Evolutionary conservation across 2,113 vertebrate species (phyloP).

Genomic region (Nanorana parkeri): DNA sequence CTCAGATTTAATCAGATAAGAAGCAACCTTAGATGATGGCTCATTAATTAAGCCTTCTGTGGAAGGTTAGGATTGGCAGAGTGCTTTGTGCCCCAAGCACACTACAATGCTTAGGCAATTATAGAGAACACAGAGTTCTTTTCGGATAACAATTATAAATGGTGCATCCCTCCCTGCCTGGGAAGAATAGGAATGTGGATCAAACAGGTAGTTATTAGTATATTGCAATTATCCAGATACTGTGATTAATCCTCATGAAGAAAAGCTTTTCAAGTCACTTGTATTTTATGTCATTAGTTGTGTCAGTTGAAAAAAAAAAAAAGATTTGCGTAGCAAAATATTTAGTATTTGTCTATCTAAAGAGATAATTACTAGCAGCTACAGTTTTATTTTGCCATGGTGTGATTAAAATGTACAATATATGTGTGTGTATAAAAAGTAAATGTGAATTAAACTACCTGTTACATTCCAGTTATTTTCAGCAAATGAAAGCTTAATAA

Average conservation of each 20-base stretch:
- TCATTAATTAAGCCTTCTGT: neutral
- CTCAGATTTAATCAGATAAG: neutral
- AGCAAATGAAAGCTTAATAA: too few relatives aligned
- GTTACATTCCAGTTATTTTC: neutral
- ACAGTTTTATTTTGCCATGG: neutral
- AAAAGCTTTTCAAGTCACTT: too few relatives aligned
- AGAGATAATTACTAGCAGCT: neutral
- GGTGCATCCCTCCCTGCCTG: neutral
- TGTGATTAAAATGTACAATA: neutral
- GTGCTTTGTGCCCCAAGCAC: conserved; percentile 8
- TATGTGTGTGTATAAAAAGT: neutral
- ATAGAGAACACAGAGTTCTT: conserved; percentile 4
- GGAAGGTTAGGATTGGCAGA: conserved; percentile 9
- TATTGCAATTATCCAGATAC: neutral
- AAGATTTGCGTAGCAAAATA: neutral
- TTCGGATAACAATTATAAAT: neutral
- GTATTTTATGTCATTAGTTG: too few relatives aligned
- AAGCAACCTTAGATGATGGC: neutral
- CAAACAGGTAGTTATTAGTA: neutral
- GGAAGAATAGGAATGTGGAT: neutral
- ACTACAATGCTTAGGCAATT: conserved; percentile 9
- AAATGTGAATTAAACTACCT: neutral
- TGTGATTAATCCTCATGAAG: too few relatives aligned
- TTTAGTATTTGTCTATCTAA: neutral
- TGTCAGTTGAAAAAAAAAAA: too few relatives aligned